These are phyloP conservation scores for Phorcus lineatus DNA, from an alignment of 2,888 invertebrate genomes.

Conservation along the genomic window DNA sequence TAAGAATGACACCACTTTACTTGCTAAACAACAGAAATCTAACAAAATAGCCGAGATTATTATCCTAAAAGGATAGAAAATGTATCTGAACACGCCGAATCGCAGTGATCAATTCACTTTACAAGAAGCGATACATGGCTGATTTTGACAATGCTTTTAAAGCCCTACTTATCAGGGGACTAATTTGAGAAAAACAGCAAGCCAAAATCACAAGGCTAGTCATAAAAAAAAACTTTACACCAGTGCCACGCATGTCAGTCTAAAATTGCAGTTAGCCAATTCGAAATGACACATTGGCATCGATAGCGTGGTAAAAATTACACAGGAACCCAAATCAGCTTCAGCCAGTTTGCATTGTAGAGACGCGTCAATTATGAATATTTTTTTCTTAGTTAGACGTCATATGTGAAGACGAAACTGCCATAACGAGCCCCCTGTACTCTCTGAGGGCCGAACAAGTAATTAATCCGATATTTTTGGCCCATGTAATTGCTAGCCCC, in stretches of 20 bases:
- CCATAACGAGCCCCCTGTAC: conserved; percentile 22
- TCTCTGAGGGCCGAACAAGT: conserved; percentile 19
- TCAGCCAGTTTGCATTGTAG: conserved; percentile 24
- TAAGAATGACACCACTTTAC: too few relatives aligned
- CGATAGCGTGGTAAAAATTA: conserved; percentile 25
- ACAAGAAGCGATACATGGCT: too few relatives aligned
- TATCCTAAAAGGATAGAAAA: not conserved
- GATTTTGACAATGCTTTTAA: too few relatives aligned
- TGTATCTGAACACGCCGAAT: not conserved
- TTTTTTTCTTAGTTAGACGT: conserved; percentile 21
- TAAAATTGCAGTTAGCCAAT: conserved; percentile 6
- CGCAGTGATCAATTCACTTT: not conserved
- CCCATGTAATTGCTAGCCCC: conserved; percentile 30
- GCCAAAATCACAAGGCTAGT: too few relatives aligned
- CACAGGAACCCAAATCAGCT: conserved; percentile 21
- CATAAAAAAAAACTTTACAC: not conserved
- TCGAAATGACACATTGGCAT: conserved; percentile 22
- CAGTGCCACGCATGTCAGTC: not conserved
- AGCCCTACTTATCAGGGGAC: too few relatives aligned
- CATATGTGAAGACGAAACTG: conserved; percentile 1
- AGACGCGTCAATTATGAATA: conserved; percentile 22
- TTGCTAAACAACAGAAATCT: too few relatives aligned
- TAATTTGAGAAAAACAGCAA: too few relatives aligned
- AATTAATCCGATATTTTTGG: conserved; percentile 33
- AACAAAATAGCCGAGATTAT: not conserved